phyloP scores from a whole-genome alignment of 2,797 vertebrate species.

The Cuculus canorus region DNA sequence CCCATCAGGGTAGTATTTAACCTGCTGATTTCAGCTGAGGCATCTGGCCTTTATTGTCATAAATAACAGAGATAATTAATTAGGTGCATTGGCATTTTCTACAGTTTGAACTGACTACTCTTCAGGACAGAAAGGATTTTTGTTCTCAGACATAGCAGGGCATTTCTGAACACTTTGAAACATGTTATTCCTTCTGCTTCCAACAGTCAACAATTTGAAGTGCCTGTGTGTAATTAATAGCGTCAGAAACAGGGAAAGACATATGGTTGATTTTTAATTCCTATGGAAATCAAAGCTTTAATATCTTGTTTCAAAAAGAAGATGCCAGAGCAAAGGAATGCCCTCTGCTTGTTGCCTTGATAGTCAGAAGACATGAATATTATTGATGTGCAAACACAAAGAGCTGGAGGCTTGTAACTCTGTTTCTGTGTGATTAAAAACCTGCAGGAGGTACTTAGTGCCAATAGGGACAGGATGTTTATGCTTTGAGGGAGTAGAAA shows the following conservation, averaged over 20 bases:
- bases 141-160: neutral
- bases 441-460: constrained; percentile 25
- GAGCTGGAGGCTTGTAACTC: constrained; percentile 36
- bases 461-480: constrained; percentile 1
- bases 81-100: neutral
- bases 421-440: constrained; percentile 52
- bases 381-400: constrained; percentile 50
- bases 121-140: neutral
- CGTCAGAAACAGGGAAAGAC: constrained; percentile 11
- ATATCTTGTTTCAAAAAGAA: constrained; percentile 33
- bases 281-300: constrained; percentile 34
- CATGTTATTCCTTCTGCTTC: neutral
- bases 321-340: constrained; percentile 33
- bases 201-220: neutral
- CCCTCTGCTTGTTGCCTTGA: constrained; percentile 38
- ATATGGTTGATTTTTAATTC: constrained; percentile 16
- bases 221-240: neutral
- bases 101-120: neutral
- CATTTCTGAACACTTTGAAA: constrained; percentile 1
- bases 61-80: neutral
- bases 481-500: constrained; percentile 6
- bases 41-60: neutral
- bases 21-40: neutral
- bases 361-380: constrained; percentile 36
- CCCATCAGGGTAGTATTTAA: neutral